phyloP scores from a whole-genome alignment of 2,888 invertebrate genomes.

The Oscheius sp. region DNA sequence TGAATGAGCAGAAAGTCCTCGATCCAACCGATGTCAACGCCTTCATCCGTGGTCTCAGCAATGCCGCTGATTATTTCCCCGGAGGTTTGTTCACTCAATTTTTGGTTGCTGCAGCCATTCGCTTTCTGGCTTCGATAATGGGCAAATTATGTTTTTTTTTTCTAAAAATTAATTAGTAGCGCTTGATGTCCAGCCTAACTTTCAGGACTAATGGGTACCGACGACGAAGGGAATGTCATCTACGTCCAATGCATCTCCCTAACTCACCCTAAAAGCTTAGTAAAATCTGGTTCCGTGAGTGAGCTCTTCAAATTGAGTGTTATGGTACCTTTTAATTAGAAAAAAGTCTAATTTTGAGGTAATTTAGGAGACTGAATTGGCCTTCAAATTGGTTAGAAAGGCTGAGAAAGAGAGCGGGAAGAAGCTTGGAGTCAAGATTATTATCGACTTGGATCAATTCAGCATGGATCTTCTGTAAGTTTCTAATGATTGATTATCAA shows the following conservation, averaged over 20 bases:
- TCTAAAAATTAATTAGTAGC: too few relatives aligned
- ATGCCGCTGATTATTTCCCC: conserved; percentile 61
- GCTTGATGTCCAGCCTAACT: too few relatives aligned
- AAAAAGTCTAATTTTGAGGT: too few relatives aligned
- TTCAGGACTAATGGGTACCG: conserved; percentile 52
- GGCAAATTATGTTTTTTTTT: too few relatives aligned
- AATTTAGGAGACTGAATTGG: conserved; percentile 59
- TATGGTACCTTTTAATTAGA: too few relatives aligned
- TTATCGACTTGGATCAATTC: conserved; percentile 66
- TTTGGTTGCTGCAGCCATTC: too few relatives aligned
- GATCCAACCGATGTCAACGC: conserved; percentile 44
- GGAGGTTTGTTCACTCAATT: too few relatives aligned
- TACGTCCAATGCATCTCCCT: conserved; percentile 50
- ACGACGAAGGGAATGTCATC: conserved; percentile 46
- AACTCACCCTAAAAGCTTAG: conserved; percentile 57
- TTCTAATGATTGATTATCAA: too few relatives aligned
- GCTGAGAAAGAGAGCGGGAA: conserved; percentile 32
- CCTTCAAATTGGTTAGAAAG: conserved; percentile 53
- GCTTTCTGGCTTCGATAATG: too few relatives aligned
- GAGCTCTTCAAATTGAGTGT: conserved; percentile 58
- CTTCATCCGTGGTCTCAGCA: conserved; percentile 41
- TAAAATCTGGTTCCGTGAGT: conserved; percentile 55
- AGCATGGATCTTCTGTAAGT: conserved; percentile 54
- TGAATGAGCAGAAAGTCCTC: conserved; percentile 24
- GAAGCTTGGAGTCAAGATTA: conserved; percentile 61